These are phyloP conservation scores for Pecten maximus DNA, from an alignment of 2,888 invertebrate species.

Conservation along the genomic window DNA sequence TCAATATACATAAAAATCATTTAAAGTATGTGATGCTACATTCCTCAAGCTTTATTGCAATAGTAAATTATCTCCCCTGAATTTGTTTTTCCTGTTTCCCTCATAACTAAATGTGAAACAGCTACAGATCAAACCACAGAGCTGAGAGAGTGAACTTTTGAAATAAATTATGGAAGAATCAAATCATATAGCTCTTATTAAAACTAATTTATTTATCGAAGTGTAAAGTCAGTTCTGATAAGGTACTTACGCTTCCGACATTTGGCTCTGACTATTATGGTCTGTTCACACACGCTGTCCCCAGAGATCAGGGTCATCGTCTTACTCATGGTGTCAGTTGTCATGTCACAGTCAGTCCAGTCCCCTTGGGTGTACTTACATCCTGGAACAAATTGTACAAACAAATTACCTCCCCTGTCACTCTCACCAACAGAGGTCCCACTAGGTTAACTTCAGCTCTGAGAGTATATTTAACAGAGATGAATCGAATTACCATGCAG, in stretches of 20 bases:
- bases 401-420: neutral
- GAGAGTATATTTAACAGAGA: neutral
- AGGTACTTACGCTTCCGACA: constrained; percentile 67
- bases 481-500: neutral
- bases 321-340: constrained; percentile 70
- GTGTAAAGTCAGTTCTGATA: neutral
- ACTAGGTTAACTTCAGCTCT: neutral
- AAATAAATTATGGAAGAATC: too few relatives aligned
- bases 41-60: too few relatives aligned
- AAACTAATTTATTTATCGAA: neutral
- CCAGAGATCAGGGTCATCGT: constrained; percentile 67
- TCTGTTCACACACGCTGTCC: constrained; percentile 68
- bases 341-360: constrained; percentile 73
- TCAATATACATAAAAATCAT: too few relatives aligned
- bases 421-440: neutral
- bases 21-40: too few relatives aligned
- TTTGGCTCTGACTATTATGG: constrained; percentile 66
- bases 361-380: constrained; percentile 71
- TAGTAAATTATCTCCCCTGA: neutral
- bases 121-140: too few relatives aligned
- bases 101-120: too few relatives aligned
- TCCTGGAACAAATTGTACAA: constrained; percentile 51
- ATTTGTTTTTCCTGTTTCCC: too few relatives aligned
- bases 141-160: too few relatives aligned
- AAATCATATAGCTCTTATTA: too few relatives aligned